Evolutionary conservation across 2,888 invertebrate species (phyloP), one percentile per base, ranked within the genome.

Genomic region (Julus scanicus): DNA sequence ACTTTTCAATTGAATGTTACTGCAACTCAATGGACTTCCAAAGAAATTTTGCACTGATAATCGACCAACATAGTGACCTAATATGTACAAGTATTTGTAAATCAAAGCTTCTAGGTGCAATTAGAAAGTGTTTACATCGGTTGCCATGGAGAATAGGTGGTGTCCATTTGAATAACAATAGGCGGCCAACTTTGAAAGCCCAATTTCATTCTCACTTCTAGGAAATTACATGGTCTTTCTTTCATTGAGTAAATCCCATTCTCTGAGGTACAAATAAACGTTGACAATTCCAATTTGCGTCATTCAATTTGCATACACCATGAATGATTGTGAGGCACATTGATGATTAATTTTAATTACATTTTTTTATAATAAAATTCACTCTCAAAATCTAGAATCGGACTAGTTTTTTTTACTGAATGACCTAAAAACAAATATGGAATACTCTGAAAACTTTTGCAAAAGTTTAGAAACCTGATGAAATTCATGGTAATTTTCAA

Each of bases 121-220:
- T 57, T 49, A 11, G n/a, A 86, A 86, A 80, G 80, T 87, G 87
- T 87, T 87, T 87, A 87, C 87, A 80, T 80, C 44, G 40, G 80
- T 87, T 80, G 80, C 87, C 80, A 87, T 87, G 87, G 83, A 40
- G 80, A 87, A 40, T 48, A 37, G 49, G 86, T 48, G 49, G 48
- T 49, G 44, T 6, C 48, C 48, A 85, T 49, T 13, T 20, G 85
- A 40, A 86, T 86, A 86, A 57, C 53, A 40, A 86, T 86, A 53
- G 86, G 86, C 44, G 85, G 85, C 20, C 20, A 85, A 44, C 49
- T 85, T 85, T 85, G 85, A 85, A 85, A 49, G 48, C 17, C 49
- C 44, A 49, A 49, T 85, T 85, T 49, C 85, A 49, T 29, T 44
- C 48, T 29, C 85, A 20, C 85, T 49, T 85, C 48, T 29, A 17